Base-by-base conservation (phyloP, 2,113 vertebrate species). In the Rostratula benghalensis region DNA sequence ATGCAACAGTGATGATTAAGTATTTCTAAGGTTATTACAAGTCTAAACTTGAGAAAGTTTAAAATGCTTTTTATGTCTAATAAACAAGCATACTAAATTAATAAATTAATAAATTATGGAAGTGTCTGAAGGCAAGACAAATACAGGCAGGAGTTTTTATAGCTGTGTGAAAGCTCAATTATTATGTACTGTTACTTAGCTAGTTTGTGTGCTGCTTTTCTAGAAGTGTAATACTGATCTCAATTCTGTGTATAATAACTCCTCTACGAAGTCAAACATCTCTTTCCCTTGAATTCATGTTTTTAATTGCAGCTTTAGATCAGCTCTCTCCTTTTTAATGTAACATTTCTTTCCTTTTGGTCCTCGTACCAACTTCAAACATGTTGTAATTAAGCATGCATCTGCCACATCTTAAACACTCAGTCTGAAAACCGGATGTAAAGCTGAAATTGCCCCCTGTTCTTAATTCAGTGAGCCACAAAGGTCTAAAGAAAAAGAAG, bases 151-250 rank as follows among this genome's bases (percentile, higher is more conserved):
- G 71, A 70, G 86, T 89, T 90, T 90, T 87, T 84, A 84, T 83
- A 84, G 89, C 89, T 93, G 88, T 92, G 83, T 81, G 93, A 95
- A 95, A 78, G 86, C 83, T 92, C 71, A 22, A 4, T 90, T 76
- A 56, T 81, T 84, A 46, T 54, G 73, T 83, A 83, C 64, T 75
- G 60, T 85, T 94, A 53, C 90, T 96, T 89, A 89, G 84, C 92
- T 76, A 30, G 64, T 56, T 74, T 87, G 54, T 76, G 89, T 73
- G 50, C 61, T 94, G 85, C 19, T 4, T 71, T 89, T 82, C 53
- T 53, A 65, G 64, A 91, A 68, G 43, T 56, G 0, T 73, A 87
- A 76, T 48, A 33, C 57, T 87, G 61, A 68, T 96, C 76, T 84
- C 89, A 94, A 78, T 84, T 94, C 83, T 87, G 27, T 76, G 65